Evolutionary conservation across 2,113 vertebrate genomes (phyloP).

Genomic region (Archilochus colubris): DNA sequence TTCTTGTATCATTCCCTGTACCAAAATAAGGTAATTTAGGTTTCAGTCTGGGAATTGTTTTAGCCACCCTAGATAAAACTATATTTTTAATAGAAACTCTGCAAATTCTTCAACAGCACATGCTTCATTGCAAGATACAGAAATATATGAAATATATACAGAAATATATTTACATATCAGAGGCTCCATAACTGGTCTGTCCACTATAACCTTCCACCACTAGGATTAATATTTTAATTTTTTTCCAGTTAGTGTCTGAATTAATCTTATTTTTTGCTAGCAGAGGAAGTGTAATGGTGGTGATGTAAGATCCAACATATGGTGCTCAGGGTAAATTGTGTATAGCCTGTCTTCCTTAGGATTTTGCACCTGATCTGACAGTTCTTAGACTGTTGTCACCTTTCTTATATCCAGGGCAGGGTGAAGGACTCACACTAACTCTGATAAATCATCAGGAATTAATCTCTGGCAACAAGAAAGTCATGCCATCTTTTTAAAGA

Average conservation of each 20-base stretch:
- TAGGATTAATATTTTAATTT: neutral
- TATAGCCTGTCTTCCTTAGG: neutral
- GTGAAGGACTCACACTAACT: slow-evolving; percentile 13
- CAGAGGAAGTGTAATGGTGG: neutral
- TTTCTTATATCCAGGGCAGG: slow-evolving; percentile 4
- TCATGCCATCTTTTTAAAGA: neutral
- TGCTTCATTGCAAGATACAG: neutral
- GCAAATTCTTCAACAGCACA: neutral
- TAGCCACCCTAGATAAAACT: neutral
- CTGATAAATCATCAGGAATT: slow-evolving; percentile 18
- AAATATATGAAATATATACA: neutral
- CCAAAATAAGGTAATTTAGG: neutral
- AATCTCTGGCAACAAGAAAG: slow-evolving; percentile 27
- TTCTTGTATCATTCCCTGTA: neutral
- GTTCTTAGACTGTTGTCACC: neutral
- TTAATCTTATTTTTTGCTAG: neutral
- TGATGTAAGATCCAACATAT: neutral
- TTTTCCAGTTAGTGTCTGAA: neutral
- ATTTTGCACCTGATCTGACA: neutral
- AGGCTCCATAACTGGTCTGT: neutral
- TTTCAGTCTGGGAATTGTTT: neutral
- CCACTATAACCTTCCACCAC: neutral
- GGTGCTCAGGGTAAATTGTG: neutral
- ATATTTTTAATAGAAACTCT: neutral
- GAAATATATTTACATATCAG: neutral